Evolutionary conservation across 2,113 vertebrate genomes (phyloP), one percentile per base, ranked within the genome.

Genomic region (Cyprinodon tularosa): DNA sequence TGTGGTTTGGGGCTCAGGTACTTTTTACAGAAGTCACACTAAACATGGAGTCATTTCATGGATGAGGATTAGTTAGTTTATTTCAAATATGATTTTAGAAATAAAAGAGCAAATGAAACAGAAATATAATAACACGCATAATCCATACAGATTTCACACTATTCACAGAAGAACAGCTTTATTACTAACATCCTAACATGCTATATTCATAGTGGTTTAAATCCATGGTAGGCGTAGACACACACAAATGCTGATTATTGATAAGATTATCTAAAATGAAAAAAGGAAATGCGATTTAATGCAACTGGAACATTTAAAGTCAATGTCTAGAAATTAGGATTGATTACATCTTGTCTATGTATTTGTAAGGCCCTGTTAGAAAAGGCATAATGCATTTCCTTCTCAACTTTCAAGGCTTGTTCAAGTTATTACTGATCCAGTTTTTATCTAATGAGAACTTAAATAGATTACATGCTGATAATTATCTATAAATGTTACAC

Each of bases 241-340:
- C 6, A 40, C 13, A n/a, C 0, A 1, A 1, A 0, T n/a, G 62
- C 70, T 47, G 36, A 82, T 84, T 78, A 71, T 86, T 66, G 10
- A 61, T 17, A 78, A 62, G 50, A 45, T 39, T 12, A 10, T 71
- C 72, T 29, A 68, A 9, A 64, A 15, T 36, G 29, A 10, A 66
- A 0, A 17, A 36, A 57, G 17, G 39, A 0, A 66, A 48, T 17
- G 48, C 17, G 62, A 42, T 62, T 57, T 6, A 57, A 8, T 57
- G 50, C 50, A 53, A 5, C 50, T 53, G 15, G 20, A 53, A 53
- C 17, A 57, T 57, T 57, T 3, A 57, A 57, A 20, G 7, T 57
- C 17, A 57, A 57, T 9, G 6, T 9, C 50, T 57, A 9, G 17
- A 3, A 57, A 39, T 20, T 64, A 0, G 64, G 8, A 15, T 40